Base-by-base conservation (phyloP, 2,113 vertebrate species). In the Sisor rabdophorus region DNA sequence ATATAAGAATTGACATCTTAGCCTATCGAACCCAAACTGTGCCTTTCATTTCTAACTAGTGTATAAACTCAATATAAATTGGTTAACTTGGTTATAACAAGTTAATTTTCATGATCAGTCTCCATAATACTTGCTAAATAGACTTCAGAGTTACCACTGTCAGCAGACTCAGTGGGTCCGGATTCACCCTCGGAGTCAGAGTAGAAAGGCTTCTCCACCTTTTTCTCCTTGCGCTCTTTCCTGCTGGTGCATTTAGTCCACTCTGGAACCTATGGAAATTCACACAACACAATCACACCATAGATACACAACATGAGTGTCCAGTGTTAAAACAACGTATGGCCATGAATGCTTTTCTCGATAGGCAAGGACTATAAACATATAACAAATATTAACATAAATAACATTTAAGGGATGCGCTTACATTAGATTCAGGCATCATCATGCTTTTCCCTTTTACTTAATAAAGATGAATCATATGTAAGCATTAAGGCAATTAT, bases 151-250 rank as follows among this genome's bases (percentile, higher is more conserved):
- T 94, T 85, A 99, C 97, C 94, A 0, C 95, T 98, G 87, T 99
- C 97, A 0, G 97, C 97, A 0, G 97, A 98, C 85, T 99, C 97
- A 0, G 97, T 99, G 4, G 96, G 94, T 36, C 96, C 97, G 0
- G 97, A 98, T 84, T 97, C 97, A 13, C 93, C 96, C 54, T 98
- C 97, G 0, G 97, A 98, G 85, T 99, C 97, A 0, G 96, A 98
- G 86, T 99, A 99, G 88, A 99, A 98, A 0, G 97, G 96, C 81
- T 98, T 98, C 76, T 99, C 97, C 80, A 92, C 93, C 69, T 97
- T 98, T 82, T 97, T 98, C 85, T 99, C 97, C 91, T 98, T 98
- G 79, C 96, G 92, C 89, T 98, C 98, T 86, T 99, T 97, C 0
- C 95, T 92, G 82, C 92, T 95, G 80, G 95, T 96, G 88, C 96